These are phyloP conservation scores for Clistopyga incitator DNA, from an alignment of 2,888 invertebrate species.

Conservation along the genomic window DNA sequence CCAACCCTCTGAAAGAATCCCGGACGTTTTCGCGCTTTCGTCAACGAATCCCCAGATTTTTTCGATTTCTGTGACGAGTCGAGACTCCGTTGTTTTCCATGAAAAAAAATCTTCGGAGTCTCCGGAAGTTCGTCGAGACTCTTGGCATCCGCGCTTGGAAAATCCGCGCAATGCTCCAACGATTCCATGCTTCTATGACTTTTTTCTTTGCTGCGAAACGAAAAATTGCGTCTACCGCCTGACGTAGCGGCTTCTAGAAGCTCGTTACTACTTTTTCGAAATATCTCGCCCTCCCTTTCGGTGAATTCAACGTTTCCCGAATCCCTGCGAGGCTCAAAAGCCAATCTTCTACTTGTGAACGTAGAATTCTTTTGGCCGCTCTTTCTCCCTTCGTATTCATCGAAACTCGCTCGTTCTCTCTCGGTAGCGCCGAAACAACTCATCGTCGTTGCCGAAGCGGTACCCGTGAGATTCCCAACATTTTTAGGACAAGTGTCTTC, in stretches of 20 bases:
- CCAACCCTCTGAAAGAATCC: constrained; percentile 78
- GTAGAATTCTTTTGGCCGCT: constrained; percentile 4
- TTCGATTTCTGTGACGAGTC: constrained; percentile 75
- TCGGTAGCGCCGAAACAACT: constrained; percentile 72
- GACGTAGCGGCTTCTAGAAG: constrained; percentile 69
- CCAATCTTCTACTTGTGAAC: constrained; percentile 23
- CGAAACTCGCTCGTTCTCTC: constrained; percentile 10
- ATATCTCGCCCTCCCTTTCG: constrained; percentile 78
- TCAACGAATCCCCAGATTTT: constrained; percentile 69
- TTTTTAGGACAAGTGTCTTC: constrained; percentile 56
- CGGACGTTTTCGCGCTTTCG: constrained; percentile 71
- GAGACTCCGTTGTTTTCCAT: constrained; percentile 75
- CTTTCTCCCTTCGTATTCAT: constrained; percentile 63
- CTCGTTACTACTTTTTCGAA: constrained; percentile 76
- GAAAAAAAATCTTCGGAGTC: constrained; percentile 64
- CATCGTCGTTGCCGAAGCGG: constrained; percentile 60
- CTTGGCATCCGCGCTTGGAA: constrained; percentile 72
- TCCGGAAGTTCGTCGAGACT: constrained; percentile 76
- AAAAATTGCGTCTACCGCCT: constrained; percentile 72
- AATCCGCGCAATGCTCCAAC: constrained; percentile 73
- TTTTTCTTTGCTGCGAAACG: constrained; percentile 75
- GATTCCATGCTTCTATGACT: constrained; percentile 78
- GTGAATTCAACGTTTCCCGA: constrained; percentile 76
- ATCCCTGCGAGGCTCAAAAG: constrained; percentile 68
- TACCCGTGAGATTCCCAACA: background rate